Conservation (phyloP, 2,888 invertebrate species). For the Polymixis flavicincta region DNA sequence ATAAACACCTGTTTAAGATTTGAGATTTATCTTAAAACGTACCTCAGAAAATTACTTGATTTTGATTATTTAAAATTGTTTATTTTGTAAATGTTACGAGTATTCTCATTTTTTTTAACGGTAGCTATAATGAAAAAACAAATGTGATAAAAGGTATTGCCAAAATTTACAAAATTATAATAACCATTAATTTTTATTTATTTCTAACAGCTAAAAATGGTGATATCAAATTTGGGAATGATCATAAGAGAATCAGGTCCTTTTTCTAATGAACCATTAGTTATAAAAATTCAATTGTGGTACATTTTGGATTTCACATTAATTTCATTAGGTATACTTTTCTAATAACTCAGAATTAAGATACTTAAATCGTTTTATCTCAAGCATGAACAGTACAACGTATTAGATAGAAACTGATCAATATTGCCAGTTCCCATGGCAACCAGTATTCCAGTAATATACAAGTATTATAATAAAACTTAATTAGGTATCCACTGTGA, state of each 20-base stretch:
- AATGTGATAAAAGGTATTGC: not conserved
- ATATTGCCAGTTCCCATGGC: slow-evolving; percentile 58
- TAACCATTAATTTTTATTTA: too few relatives aligned
- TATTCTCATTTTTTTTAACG: too few relatives aligned
- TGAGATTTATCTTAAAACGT: not conserved
- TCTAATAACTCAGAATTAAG: slow-evolving; percentile 15
- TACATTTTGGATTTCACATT: not conserved
- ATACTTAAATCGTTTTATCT: slow-evolving; percentile 32
- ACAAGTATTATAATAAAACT: slow-evolving; percentile 67
- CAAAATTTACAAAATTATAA: not conserved
- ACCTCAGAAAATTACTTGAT: not conserved
- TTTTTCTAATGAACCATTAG: not conserved
- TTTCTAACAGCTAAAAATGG: not conserved
- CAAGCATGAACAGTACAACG: slow-evolving; percentile 1
- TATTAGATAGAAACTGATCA: slow-evolving; percentile 38
- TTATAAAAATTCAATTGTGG: not conserved
- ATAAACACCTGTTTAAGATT: slow-evolving; percentile 27
- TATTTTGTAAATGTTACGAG: too few relatives aligned
- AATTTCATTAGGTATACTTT: not conserved
- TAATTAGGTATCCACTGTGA: slow-evolving; percentile 66
- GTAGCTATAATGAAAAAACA: not conserved
- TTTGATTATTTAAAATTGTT: not conserved
- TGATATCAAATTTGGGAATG: not conserved
- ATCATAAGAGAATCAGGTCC: too few relatives aligned
- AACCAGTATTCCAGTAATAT: slow-evolving; percentile 45